A percentile compares a stretch with the other conserved stretches of the same genome.
Conservation (phyloP, 2,797 vertebrate species). For the Botia almorhae region DNA sequence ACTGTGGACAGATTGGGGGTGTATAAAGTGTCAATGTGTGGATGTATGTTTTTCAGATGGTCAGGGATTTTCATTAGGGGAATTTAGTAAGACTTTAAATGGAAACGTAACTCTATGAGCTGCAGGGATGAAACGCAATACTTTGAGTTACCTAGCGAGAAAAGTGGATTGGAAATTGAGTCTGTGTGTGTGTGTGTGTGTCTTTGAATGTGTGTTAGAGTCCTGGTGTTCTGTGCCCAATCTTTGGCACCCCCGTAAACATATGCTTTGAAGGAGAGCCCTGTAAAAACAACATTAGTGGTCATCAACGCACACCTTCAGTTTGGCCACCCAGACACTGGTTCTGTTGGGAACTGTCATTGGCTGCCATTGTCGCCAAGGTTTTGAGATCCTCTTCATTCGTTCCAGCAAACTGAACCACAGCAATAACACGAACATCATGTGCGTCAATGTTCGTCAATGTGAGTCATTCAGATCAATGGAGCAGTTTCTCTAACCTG, state of each 20-base stretch:
- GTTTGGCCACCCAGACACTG: conserved; percentile 73
- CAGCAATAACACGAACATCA: conserved; percentile 13
- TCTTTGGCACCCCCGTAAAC: conserved; percentile 73
- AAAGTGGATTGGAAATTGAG: conserved; percentile 59
- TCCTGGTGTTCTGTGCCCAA: conserved; percentile 66
- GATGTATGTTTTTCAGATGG: conserved; percentile 49
- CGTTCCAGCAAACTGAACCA: neutral
- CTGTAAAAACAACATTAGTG: conserved; percentile 71
- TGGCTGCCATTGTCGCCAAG: conserved; percentile 31
- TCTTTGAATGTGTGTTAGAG: conserved; percentile 39
- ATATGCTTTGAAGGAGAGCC: conserved; percentile 77
- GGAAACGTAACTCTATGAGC: conserved; percentile 65
- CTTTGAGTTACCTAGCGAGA: conserved; percentile 65
- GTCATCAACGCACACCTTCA: conserved; percentile 59
- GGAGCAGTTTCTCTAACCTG: neutral
- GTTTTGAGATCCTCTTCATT: conserved; percentile 13
- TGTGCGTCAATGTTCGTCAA: neutral
- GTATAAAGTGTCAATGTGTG: conserved; percentile 50
- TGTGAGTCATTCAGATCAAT: neutral
- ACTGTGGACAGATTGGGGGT: conserved; percentile 42
- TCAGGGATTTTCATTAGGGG: conserved; percentile 34
- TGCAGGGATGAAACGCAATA: conserved; percentile 64
- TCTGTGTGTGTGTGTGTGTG: conserved; percentile 51
- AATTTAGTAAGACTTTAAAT: conserved; percentile 64
- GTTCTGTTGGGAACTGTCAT: conserved; percentile 21